Evolutionary conservation across 2,888 invertebrate species (phyloP).

Genomic region (Drosophila vallismaia): DNA sequence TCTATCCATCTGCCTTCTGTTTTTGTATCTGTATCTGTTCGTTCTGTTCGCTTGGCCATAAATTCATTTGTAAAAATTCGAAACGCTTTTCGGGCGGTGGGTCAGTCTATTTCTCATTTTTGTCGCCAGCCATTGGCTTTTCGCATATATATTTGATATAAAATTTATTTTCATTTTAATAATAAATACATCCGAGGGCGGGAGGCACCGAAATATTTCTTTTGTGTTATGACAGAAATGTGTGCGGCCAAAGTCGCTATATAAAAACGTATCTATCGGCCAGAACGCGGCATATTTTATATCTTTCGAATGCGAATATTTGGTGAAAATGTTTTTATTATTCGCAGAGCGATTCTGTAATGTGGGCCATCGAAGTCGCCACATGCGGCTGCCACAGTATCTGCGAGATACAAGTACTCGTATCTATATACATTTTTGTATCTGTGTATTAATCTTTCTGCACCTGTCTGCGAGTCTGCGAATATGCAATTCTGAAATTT

Average conservation of each 20-base stretch:
- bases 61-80: slow-evolving; percentile 71
- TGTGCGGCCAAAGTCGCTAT: slow-evolving; percentile 51
- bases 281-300: slow-evolving; percentile 36
- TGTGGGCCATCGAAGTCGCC: slow-evolving; percentile 53
- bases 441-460: slow-evolving; percentile 37
- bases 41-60: slow-evolving; percentile 50
- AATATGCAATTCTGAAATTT: slow-evolving; percentile 38
- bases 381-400: slow-evolving; percentile 9
- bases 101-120: slow-evolving; percentile 68
- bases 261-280: slow-evolving; percentile 48
- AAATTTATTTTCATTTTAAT: slow-evolving; percentile 61
- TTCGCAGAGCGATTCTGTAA: slow-evolving; percentile 64
- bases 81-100: slow-evolving; percentile 44
- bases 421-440: neutral
- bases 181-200: slow-evolving; percentile 43
- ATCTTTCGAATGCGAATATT: slow-evolving; percentile 59
- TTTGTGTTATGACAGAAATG: slow-evolving; percentile 77
- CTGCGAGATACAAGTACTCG: neutral
- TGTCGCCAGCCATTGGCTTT: slow-evolving; percentile 44
- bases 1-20: slow-evolving; percentile 14
- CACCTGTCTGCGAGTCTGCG: slow-evolving; percentile 14
- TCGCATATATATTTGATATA: slow-evolving; percentile 48
- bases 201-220: slow-evolving; percentile 46
- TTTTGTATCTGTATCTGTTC: slow-evolving; percentile 2
- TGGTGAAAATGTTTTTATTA: slow-evolving; percentile 68